Conservation (phyloP, 2,888 invertebrate genomes). For the Hyalella azteca region DNA sequence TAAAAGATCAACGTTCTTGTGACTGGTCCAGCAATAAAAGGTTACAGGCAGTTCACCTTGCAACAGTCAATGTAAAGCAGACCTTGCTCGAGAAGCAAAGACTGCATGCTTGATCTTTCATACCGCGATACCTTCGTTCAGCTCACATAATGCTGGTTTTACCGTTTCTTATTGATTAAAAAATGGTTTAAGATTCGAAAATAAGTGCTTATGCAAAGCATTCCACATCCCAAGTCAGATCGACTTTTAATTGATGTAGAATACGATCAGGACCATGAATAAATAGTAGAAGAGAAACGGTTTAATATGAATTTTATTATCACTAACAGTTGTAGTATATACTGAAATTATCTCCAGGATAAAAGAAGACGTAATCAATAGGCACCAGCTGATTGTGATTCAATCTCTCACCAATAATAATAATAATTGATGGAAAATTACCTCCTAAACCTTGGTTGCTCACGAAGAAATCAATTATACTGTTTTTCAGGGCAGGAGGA, state of each 20-base stretch:
- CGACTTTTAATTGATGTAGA: not conserved
- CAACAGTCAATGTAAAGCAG: not conserved
- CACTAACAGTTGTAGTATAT: no score
- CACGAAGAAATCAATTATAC: not conserved
- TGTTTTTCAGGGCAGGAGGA: not conserved
- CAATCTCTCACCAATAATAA: not conserved
- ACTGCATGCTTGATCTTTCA: not conserved
- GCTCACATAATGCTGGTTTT: not conserved
- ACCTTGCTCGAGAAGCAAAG: not conserved
- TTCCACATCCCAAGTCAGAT: not conserved
- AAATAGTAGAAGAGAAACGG: not conserved
- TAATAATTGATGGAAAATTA: not conserved
- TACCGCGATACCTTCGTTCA: not conserved
- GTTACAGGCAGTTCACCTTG: conserved; percentile 5
- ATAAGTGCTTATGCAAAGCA: not conserved
- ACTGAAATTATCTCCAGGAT: no score
- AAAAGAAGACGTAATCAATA: no score
- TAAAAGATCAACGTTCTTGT: not conserved
- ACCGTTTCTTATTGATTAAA: not conserved
- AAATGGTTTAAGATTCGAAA: not conserved
- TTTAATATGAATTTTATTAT: no score
- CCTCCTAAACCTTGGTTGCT: not conserved
- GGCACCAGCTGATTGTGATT: not conserved
- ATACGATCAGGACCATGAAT: not conserved
- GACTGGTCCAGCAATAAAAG: not conserved